A percentile compares a stretch with the other conserved stretches of the same genome.
phyloP scores from a whole-genome alignment of 2,888 invertebrate species.

The Cacoxenus indagator region DNA sequence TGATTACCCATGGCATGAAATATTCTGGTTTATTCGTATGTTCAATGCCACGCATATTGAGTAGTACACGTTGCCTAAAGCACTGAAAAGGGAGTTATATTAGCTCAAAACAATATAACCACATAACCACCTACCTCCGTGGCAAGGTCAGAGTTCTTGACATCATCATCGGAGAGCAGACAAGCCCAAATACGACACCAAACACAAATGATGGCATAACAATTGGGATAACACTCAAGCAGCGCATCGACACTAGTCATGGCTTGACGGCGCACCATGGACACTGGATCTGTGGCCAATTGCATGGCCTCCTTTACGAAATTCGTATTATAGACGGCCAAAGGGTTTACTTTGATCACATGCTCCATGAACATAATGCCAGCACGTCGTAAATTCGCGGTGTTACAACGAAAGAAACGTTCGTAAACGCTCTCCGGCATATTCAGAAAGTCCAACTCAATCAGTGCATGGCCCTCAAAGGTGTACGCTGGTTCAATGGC shows the following conservation, averaged over 20 bases:
- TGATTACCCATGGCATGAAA: conserved; percentile 68
- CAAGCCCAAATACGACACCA: conserved; percentile 68
- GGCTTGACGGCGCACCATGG: conserved; percentile 64
- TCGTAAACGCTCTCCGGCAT: conserved; percentile 62
- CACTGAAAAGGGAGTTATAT: conserved; percentile 49
- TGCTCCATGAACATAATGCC: conserved; percentile 65
- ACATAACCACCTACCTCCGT: conserved; percentile 50
- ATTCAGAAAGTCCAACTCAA: conserved; percentile 53
- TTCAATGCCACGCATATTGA: conserved; percentile 65
- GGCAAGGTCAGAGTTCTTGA: conserved; percentile 60
- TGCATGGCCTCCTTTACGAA: conserved; percentile 63
- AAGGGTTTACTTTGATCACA: conserved; percentile 60
- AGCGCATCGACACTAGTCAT: conserved; percentile 61
- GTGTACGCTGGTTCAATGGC: conserved; percentile 54
- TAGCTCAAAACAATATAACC: not conserved
- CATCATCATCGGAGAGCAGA: conserved; percentile 63
- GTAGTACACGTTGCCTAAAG: conserved; percentile 62
- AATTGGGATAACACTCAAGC: conserved; percentile 61
- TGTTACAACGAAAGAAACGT: conserved; percentile 53
- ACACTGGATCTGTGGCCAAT: conserved; percentile 56
- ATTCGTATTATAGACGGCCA: conserved; percentile 66
- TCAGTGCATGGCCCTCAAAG: conserved; percentile 60
- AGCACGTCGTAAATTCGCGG: conserved; percentile 59
- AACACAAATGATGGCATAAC: conserved; percentile 66
- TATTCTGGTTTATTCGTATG: conserved; percentile 65